Conservation (phyloP, 2,797 vertebrate species). For the Crax fasciolata region DNA sequence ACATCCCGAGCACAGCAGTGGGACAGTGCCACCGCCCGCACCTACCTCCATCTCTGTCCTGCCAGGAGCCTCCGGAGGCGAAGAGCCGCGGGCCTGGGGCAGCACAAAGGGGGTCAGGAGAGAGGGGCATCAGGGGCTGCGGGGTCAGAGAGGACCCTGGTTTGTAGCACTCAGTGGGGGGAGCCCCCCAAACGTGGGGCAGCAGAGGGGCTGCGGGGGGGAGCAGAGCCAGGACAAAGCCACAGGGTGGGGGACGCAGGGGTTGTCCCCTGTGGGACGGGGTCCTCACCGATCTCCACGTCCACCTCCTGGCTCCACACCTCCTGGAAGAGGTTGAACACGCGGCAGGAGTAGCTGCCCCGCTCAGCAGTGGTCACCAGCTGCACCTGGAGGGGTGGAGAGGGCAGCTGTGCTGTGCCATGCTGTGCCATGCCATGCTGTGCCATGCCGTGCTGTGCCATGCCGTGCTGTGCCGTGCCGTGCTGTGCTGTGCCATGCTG, state of each 20-base stretch:
- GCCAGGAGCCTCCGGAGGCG: conserved; percentile 47
- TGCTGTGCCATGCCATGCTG: fast-evolving
- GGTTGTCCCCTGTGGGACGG: background rate
- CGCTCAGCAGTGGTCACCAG: conserved; percentile 87
- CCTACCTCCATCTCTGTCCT: conserved; percentile 43
- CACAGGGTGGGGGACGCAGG: fast-evolving
- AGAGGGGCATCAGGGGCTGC: background rate
- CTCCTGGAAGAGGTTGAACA: conserved; percentile 88
- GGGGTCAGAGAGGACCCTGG: background rate
- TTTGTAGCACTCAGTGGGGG: background rate
- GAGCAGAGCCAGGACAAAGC: background rate
- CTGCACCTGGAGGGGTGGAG: conserved; percentile 23
- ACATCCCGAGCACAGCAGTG: background rate
- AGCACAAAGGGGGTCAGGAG: background rate
- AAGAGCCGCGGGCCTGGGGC: conserved; percentile 39
- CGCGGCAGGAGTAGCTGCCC: conserved; percentile 87
- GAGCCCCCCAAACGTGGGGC: fast-evolving
- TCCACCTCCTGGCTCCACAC: conserved; percentile 83
- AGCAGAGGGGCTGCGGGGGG: background rate
- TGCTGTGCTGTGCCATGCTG: fast-evolving
- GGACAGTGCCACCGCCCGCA: background rate
- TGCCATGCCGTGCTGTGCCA: fast-evolving
- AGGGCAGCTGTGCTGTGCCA: fast-evolving
- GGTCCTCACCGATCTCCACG: conserved; percentile 84
- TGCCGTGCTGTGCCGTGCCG: fast-evolving